Conservation (phyloP, 2,888 invertebrate genomes). For the Priocnemis perturbator region DNA sequence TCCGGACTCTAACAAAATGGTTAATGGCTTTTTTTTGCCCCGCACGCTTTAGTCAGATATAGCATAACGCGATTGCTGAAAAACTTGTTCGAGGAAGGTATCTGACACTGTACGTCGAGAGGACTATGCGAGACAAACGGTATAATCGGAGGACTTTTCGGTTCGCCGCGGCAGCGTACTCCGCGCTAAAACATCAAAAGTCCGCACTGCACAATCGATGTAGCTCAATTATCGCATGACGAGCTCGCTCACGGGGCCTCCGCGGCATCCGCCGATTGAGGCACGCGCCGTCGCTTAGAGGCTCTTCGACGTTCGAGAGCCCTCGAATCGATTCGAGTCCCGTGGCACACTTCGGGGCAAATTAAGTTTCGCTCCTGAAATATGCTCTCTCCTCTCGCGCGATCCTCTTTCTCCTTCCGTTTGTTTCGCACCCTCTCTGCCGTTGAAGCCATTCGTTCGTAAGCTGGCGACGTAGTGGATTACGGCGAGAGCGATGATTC, state of each 20-base stretch:
- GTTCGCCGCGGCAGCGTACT: too few species aligned
- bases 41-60: too few species aligned
- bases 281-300: conserved; percentile 63
- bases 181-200: conserved; percentile 31
- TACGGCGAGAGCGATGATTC: too few species aligned
- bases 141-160: too few species aligned
- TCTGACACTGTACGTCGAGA: too few species aligned
- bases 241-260: conserved; percentile 41
- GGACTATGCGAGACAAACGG: too few species aligned
- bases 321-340: conserved; percentile 71
- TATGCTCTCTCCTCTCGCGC: conserved; percentile 42
- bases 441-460: conserved; percentile 23
- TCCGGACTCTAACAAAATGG: too few species aligned
- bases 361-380: conserved; percentile 71
- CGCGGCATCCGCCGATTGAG: conserved; percentile 58
- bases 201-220: conserved; percentile 40
- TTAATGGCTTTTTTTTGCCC: too few species aligned
- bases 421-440: conserved; percentile 21
- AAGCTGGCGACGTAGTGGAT: too few species aligned
- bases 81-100: too few species aligned
- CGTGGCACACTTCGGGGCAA: conserved; percentile 70
- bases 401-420: conserved; percentile 34
- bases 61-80: too few species aligned
- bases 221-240: conserved; percentile 56
- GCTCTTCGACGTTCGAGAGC: conserved; percentile 64